Evolutionary conservation across 2,888 invertebrate genomes (phyloP).

Genomic region (Latrodectus elegans): DNA sequence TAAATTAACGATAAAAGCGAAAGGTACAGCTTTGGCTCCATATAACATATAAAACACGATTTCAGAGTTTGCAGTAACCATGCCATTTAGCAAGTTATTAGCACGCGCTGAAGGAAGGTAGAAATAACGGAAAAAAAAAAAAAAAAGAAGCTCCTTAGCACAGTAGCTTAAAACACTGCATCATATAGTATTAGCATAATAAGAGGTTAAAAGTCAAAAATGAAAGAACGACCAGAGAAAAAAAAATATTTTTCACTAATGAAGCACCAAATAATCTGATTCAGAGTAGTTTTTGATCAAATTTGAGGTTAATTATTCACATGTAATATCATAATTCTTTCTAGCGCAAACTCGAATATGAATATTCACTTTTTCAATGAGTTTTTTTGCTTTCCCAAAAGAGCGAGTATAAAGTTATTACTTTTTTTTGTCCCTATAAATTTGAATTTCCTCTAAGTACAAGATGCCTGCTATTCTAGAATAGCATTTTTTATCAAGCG

Average conservation of each 20-base stretch:
- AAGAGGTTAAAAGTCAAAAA: slow-evolving; percentile 63
- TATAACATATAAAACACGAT: slow-evolving; percentile 8
- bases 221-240: slow-evolving; percentile 8
- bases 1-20: slow-evolving; percentile 47
- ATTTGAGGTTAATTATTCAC: slow-evolving; percentile 67
- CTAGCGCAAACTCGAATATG: slow-evolving; percentile 29
- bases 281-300: slow-evolving; percentile 29
- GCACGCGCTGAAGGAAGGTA: slow-evolving; percentile 28
- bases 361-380: slow-evolving; percentile 68
- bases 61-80: slow-evolving; percentile 35
- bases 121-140: slow-evolving; percentile 17
- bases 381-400: slow-evolving; percentile 42
- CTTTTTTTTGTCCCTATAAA: not conserved
- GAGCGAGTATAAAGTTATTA: not conserved
- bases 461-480: not conserved
- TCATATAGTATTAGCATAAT: slow-evolving; percentile 62
- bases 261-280: slow-evolving; percentile 41
- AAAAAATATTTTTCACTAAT: slow-evolving; percentile 38
- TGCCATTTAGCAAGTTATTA: slow-evolving; percentile 66
- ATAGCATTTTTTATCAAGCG: not conserved
- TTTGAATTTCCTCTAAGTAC: slow-evolving; percentile 43
- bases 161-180: slow-evolving; percentile 31
- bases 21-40: slow-evolving; percentile 1
- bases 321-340: slow-evolving; percentile 20
- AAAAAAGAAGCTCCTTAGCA: slow-evolving; percentile 18